Evolutionary conservation across 2,797 vertebrate species (phyloP).

Genomic region (Hyperoplus immaculatus): DNA sequence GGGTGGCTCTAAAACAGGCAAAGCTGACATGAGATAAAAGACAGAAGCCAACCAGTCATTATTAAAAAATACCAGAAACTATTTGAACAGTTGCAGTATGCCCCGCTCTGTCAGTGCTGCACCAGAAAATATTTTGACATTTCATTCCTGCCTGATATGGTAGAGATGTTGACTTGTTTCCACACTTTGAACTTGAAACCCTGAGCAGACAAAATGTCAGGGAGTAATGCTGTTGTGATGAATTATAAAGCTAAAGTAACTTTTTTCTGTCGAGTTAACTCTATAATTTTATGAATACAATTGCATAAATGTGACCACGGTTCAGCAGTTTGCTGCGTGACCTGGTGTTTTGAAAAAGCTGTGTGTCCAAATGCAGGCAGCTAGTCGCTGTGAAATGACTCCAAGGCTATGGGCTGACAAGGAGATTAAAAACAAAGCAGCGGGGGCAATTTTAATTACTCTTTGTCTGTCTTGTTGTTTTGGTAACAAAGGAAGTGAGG

Average conservation of each 20-base stretch:
- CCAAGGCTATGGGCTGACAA: slow-evolving; percentile 51
- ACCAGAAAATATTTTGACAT: slow-evolving; percentile 9
- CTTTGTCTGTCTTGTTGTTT: slow-evolving; percentile 52
- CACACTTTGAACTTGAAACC: neutral
- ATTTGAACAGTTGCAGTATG: neutral
- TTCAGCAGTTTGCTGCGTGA: slow-evolving; percentile 29
- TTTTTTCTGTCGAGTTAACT: neutral
- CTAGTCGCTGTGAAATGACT: slow-evolving; percentile 42
- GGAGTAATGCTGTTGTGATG: neutral
- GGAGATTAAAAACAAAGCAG: slow-evolving; percentile 59
- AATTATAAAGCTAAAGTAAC: neutral
- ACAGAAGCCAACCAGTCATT: slow-evolving; percentile 10
- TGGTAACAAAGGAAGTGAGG: slow-evolving; percentile 51
- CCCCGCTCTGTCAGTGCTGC: neutral
- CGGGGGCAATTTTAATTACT: slow-evolving; percentile 70
- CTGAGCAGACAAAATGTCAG: neutral
- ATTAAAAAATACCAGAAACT: slow-evolving; percentile 18
- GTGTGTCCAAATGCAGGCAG: slow-evolving; percentile 19
- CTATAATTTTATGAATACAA: slow-evolving; percentile 21
- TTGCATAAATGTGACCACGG: slow-evolving; percentile 30
- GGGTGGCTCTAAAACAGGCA: neutral
- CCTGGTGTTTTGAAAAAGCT: slow-evolving; percentile 32
- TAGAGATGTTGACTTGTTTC: slow-evolving; percentile 16
- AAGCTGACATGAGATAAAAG: slow-evolving; percentile 20
- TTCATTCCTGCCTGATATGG: neutral